phyloP scores from a whole-genome alignment of 1,140 invertebrate species.

The Leptoteleia sp. region DNA sequence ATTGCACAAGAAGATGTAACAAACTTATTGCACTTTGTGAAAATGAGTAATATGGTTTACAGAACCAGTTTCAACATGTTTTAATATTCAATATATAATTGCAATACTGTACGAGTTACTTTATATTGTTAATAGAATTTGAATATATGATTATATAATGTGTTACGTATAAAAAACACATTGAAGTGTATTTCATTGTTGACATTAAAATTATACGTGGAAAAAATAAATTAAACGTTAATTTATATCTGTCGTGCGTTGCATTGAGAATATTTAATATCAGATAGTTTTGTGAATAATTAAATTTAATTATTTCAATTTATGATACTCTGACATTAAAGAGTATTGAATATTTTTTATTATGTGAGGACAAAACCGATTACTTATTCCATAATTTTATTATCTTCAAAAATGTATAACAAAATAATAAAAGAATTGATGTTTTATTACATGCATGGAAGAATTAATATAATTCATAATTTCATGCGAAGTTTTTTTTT shows the following conservation, averaged over 20 bases:
- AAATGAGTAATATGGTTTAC: background rate
- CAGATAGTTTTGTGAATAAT: background rate
- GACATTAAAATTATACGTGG: conserved; percentile 6
- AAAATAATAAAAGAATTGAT: too few species aligned
- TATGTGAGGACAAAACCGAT: too few species aligned
- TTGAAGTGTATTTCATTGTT: conserved; percentile 8
- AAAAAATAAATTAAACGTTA: conserved; percentile 9
- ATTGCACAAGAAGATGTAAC: background rate
- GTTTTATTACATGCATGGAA: too few species aligned
- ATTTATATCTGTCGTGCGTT: background rate
- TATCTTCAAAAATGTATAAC: too few species aligned
- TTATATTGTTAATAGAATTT: conserved; percentile 5
- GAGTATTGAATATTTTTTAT: background rate
- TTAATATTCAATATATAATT: conserved; percentile 16
- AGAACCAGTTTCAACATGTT: conserved; percentile 1
- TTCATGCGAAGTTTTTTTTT: too few species aligned
- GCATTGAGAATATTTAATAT: background rate
- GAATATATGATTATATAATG: conserved; percentile 5
- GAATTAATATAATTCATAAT: too few species aligned
- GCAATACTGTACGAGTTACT: background rate
- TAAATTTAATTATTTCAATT: background rate
- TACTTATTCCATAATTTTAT: background rate
- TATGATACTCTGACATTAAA: too few species aligned
- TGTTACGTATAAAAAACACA: conserved; percentile 2
- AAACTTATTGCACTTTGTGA: background rate